Base-by-base conservation (phyloP, 2,888 invertebrate genomes). In the Tupiocoris notatus region DNA sequence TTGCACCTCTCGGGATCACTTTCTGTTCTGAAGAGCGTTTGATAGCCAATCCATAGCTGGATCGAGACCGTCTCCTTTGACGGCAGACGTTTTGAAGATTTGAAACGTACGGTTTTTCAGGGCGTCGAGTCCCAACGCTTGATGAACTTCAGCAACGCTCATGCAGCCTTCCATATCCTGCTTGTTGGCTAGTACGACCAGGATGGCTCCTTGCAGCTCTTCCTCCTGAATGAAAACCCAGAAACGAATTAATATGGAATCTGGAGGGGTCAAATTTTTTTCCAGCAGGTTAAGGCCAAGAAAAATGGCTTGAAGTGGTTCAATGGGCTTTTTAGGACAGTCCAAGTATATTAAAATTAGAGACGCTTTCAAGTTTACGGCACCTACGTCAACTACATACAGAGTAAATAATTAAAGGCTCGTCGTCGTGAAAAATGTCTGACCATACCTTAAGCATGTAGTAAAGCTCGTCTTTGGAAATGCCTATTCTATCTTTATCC, bases 21-120 rank as follows among this genome's bases (percentile, higher is more conserved):
- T 95, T 85, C 91, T 90, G 83, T 91, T 93, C 85, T 94, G 94
- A 82, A 96, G 86, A 73, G 95, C 93, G 83, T 94, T 95, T 78
- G 94, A 92, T 80, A 96, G 89, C 98, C 99, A 99, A 85, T 99
- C 98, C 99, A 99, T 99, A 78, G 98, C 97, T 86, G 96, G 95
- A 84, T 99, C 97, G 67, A 99, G 88, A 0, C 99, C 99, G 85
- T 98, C 97, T 23, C 98, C 98, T 85, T 97, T 95, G 80, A 96
- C 94, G 63, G 99, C 99, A 0, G 98, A 98, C 1, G 98, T 98
- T 87, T 98, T 98, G 86, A 99, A 99, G 83, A 99, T 98, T 88
- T 98, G 97, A 88, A 99, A 98, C 83, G 98, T 98, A 83, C 98
- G 89, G 86, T 95, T 96, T 85, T 97, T 96, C 75, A 99, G 88